phyloP scores from a whole-genome alignment of 2,888 invertebrate genomes.

The Hydriomena furcata region DNA sequence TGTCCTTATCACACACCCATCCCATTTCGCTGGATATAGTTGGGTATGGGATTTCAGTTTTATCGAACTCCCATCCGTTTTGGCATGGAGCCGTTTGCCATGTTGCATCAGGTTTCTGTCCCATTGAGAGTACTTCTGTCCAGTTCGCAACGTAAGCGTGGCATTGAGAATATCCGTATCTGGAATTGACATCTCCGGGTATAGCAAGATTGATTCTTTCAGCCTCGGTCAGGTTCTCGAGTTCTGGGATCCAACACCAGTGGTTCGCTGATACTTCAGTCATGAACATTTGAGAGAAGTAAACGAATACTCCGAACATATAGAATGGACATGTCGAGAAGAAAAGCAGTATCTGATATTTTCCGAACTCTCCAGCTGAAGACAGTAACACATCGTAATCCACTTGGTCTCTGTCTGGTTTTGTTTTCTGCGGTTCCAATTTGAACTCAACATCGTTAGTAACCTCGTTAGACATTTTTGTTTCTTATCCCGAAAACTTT shows the following conservation, averaged over 20 bases:
- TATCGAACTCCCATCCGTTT: slow-evolving; percentile 64
- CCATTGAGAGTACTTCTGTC: slow-evolving; percentile 49
- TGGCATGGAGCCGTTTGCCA: slow-evolving; percentile 55
- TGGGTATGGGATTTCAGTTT: slow-evolving; percentile 61
- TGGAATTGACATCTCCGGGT: slow-evolving; percentile 40
- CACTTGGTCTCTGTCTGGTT: slow-evolving; percentile 30
- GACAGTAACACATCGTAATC: slow-evolving; percentile 46
- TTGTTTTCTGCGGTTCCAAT: slow-evolving; percentile 22
- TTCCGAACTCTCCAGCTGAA: slow-evolving; percentile 47
- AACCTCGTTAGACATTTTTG: slow-evolving; percentile 32
- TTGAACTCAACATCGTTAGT: slow-evolving; percentile 13
- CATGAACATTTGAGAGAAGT: slow-evolving; percentile 46
- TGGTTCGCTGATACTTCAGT: slow-evolving; percentile 46
- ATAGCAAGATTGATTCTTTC: slow-evolving; percentile 43
- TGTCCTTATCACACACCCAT: slow-evolving; percentile 63
- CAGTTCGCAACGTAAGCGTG: slow-evolving; percentile 54
- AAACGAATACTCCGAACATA: slow-evolving; percentile 43
- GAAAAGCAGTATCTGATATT: slow-evolving; percentile 43
- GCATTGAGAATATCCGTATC: slow-evolving; percentile 58
- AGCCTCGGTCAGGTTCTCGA: slow-evolving; percentile 41
- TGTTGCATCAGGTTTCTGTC: slow-evolving; percentile 41
- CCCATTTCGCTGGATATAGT: slow-evolving; percentile 61
- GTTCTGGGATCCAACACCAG: slow-evolving; percentile 51
- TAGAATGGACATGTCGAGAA: slow-evolving; percentile 47
- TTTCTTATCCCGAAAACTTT: background rate